Conservation (phyloP, 2,888 invertebrate genomes). For the Petrolisthes manimaculis region DNA sequence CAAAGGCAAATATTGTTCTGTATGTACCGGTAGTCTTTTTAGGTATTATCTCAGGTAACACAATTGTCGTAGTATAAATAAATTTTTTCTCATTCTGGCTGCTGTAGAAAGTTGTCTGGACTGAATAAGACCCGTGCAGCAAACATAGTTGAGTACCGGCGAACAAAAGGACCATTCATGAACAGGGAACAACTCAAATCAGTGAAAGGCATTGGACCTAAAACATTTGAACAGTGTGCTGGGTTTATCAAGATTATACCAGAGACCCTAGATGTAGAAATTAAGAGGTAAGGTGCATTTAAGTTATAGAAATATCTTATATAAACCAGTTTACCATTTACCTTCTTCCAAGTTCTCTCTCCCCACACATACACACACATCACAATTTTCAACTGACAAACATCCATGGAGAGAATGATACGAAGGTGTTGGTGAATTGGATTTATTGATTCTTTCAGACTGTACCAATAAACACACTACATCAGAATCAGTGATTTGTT, state of each 20-base stretch:
- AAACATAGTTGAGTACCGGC: slow-evolving; percentile 82
- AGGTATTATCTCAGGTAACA: no score
- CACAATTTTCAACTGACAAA: no score
- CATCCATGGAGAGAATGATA: no score
- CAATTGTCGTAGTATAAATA: not conserved
- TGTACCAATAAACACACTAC: no score
- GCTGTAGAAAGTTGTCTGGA: slow-evolving; percentile 82
- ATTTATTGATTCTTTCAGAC: no score
- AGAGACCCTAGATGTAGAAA: slow-evolving; percentile 57
- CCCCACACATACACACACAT: not conserved
- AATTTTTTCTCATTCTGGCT: slow-evolving; percentile 16
- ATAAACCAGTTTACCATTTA: not conserved
- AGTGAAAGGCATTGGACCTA: slow-evolving; percentile 85
- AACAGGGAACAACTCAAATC: slow-evolving; percentile 81
- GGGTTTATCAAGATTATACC: slow-evolving; percentile 83
- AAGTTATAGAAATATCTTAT: not conserved
- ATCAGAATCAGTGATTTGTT: no score
- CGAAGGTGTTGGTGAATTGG: no score
- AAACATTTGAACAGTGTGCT: slow-evolving; percentile 89
- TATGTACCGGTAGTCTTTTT: no score
- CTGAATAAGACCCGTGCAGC: slow-evolving; percentile 79
- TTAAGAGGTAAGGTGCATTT: slow-evolving; percentile 51
- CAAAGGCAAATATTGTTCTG: no score
- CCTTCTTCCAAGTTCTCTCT: no score
- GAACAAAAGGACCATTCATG: slow-evolving; percentile 79